Base-by-base conservation (phyloP, 2,797 vertebrate genomes). In the Lophotriccus pileatus region DNA sequence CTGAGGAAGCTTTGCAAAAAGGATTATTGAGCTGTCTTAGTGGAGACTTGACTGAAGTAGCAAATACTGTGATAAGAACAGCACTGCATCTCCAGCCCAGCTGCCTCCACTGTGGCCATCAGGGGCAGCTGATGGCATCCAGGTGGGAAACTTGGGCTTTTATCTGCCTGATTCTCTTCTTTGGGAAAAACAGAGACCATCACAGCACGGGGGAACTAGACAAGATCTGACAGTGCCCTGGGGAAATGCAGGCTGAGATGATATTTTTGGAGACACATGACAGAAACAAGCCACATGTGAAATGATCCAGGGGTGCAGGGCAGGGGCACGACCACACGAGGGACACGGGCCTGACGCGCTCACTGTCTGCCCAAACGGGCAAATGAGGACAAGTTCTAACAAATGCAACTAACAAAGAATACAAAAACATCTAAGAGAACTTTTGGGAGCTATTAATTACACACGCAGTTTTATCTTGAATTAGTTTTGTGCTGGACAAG, bases 271-370 rank as follows among this genome's bases (percentile, higher is more conserved):
- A 85, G 46, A 44, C 24, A 34, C 5, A 2, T 0, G 2, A 47
- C 15, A 79, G 63, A 47, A 72, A 79, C 17, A 60, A 64, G 37
- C 7, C 64, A 28, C 53, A 64, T 58, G 52, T 41, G 34, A 66
- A 59, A 17, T 3, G 20, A 67, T 60, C 39, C 46, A 46, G 44
- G 21, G 49, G 9, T 21, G 58, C 56, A 22, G 77, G 37, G 46
- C 87, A 30, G 4, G 8, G 72, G 13, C 17, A 23, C 0, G 0
- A 62, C 4, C 2, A 0, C 0, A 0, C 1, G 4, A 39, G 41
- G 59, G 39, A 24, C 0, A 1, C 7, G 12, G 52, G 24, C 37
- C 75, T 23, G 46, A 39, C 4, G 11, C 7, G 9, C 5, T 44
- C 56, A 8, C 64, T 11, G 8, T 13, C 66, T 49, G 56, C 41